phyloP scores from a whole-genome alignment of 2,113 vertebrate species.

The Lophotis ruficrista region DNA sequence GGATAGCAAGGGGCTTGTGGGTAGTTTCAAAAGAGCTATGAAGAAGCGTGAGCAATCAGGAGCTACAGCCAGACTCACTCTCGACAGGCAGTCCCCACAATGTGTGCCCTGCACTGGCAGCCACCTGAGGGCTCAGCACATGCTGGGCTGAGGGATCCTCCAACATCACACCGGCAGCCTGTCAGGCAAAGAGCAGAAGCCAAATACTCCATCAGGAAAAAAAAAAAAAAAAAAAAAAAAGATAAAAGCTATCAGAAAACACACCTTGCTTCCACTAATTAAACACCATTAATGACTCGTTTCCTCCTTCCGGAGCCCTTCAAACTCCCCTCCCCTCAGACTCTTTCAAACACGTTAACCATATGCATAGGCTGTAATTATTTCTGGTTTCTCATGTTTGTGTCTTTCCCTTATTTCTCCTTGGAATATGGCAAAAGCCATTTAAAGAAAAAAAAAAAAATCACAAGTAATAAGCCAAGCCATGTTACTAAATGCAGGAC shows the following conservation, averaged over 20 bases:
- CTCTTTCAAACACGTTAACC: neutral
- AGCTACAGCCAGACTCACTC: conserved; percentile 78
- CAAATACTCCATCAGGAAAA: neutral
- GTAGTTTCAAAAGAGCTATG: neutral
- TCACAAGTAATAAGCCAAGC: neutral
- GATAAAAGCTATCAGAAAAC: neutral
- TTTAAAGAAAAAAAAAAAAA: neutral
- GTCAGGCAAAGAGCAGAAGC: neutral
- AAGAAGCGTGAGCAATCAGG: neutral
- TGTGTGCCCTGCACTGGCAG: conserved; percentile 83
- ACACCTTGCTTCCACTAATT: neutral
- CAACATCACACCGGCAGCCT: conserved; percentile 90
- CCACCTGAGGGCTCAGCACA: conserved; percentile 77
- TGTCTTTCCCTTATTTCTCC: neutral
- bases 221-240: neutral
- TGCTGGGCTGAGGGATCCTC: conserved; percentile 75
- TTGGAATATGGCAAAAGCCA: neutral
- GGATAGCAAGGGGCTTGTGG: neutral
- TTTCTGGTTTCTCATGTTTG: neutral
- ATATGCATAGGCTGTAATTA: neutral
- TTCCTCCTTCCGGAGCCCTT: neutral
- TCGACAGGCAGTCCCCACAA: conserved; percentile 80
- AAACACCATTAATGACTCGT: accelerated
- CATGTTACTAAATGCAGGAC: neutral
- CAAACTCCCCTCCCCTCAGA: neutral